Conservation (phyloP, 1,140 invertebrate genomes). For the Laodelphax striatellus region DNA sequence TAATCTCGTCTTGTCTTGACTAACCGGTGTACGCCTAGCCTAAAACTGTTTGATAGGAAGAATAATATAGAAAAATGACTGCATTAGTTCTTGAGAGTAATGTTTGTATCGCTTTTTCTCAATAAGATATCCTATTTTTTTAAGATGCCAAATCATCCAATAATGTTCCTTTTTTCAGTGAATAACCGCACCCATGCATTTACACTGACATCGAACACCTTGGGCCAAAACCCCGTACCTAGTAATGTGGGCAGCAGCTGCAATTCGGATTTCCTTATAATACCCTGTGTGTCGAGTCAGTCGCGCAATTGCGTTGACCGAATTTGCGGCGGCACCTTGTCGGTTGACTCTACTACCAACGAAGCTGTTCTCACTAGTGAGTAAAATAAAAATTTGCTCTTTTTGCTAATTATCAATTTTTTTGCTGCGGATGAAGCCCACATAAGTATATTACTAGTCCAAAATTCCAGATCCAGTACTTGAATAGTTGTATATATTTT, state of each 20-base stretch:
- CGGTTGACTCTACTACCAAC: conserved; percentile 44
- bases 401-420: background rate
- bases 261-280: conserved; percentile 60
- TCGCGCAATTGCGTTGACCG: conserved; percentile 50
- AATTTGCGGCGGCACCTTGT: conserved; percentile 58
- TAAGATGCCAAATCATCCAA: too few relatives aligned
- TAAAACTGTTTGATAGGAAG: too few relatives aligned
- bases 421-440: too few relatives aligned
- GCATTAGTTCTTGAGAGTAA: conserved; percentile 3
- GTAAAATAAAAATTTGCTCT: conserved; percentile 23
- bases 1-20: too few relatives aligned
- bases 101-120: background rate
- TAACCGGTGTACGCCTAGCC: too few relatives aligned
- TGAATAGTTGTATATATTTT: too few relatives aligned
- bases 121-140: too few relatives aligned
- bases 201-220: conserved; percentile 57
- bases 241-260: conserved; percentile 46
- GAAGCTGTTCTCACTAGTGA: conserved; percentile 50
- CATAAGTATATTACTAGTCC: too few relatives aligned
- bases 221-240: conserved; percentile 41
- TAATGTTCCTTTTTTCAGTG: conserved; percentile 28
- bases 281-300: conserved; percentile 51
- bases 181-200: conserved; percentile 53
- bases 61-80: too few relatives aligned
- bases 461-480: too few relatives aligned